These are phyloP conservation scores for Ernsta delagoae DNA, from an alignment of 2,888 invertebrate genomes.

Conservation along the genomic window DNA sequence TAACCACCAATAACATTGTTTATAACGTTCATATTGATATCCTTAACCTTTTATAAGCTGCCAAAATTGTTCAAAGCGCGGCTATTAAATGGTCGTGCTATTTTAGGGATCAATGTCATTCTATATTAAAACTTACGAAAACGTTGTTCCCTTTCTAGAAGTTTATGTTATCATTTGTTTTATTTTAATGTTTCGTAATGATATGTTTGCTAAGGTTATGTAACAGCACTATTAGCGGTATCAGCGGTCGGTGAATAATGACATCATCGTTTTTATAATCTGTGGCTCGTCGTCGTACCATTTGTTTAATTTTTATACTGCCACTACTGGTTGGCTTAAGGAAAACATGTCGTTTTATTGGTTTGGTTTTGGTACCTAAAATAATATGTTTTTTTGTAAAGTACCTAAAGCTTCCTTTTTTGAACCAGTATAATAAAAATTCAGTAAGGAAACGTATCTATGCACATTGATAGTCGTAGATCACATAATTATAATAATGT, in stretches of 20 bases:
- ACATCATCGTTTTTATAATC: slow-evolving; percentile 26
- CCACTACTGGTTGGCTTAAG: slow-evolving; percentile 1
- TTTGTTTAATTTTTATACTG: slow-evolving; percentile 11
- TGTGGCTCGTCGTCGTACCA: background rate
- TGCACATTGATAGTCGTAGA: too few relatives aligned
- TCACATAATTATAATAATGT: too few relatives aligned
- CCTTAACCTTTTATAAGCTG: background rate
- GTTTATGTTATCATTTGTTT: background rate
- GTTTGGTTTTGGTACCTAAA: too few relatives aligned
- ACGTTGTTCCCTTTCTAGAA: background rate
- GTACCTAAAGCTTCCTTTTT: too few relatives aligned
- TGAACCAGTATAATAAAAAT: too few relatives aligned
- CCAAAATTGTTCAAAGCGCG: background rate
- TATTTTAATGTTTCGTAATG: background rate
- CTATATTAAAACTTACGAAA: background rate
- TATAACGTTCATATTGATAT: background rate
- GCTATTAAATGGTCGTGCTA: too few relatives aligned
- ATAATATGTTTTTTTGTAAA: too few relatives aligned
- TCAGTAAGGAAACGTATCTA: too few relatives aligned
- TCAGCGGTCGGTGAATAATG: slow-evolving; percentile 19
- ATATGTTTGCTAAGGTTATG: slow-evolving; percentile 7
- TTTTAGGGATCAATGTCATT: too few relatives aligned
- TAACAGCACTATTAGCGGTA: slow-evolving; percentile 11
- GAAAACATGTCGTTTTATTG: too few relatives aligned
- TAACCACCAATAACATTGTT: background rate